A percentile compares a stretch with the other conserved stretches of the same genome.
phyloP scores from a whole-genome alignment of 2,888 invertebrate genomes.

The Disparrhopalites patrizii region DNA sequence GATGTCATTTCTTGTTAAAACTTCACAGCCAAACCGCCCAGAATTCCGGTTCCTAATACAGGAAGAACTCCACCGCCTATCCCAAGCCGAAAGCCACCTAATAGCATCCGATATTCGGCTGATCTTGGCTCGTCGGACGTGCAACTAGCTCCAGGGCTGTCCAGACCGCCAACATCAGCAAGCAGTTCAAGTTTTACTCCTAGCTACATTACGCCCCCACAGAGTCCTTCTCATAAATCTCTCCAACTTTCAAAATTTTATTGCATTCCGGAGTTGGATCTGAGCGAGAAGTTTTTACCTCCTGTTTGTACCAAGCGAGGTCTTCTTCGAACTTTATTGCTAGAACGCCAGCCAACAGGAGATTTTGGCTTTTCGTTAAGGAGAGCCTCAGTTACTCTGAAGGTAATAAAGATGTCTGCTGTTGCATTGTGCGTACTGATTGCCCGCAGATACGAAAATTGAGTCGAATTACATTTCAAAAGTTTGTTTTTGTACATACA shows the following conservation, averaged over 20 bases:
- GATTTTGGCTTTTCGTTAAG: slow-evolving; percentile 93
- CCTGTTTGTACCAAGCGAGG: slow-evolving; percentile 30
- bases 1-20: too few species aligned
- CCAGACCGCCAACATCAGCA: slow-evolving; percentile 65
- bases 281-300: slow-evolving; percentile 38
- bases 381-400: slow-evolving; percentile 66
- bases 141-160: slow-evolving; percentile 17
- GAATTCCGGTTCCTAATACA: slow-evolving; percentile 31
- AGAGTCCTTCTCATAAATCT: slow-evolving; percentile 43
- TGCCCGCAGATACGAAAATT: too few species aligned
- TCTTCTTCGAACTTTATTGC: slow-evolving; percentile 39
- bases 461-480: not conserved
- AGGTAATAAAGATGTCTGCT: too few species aligned
- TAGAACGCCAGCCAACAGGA: slow-evolving; percentile 63
- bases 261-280: slow-evolving; percentile 41
- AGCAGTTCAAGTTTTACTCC: slow-evolving; percentile 64
- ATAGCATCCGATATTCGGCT: slow-evolving; percentile 31
- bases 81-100: slow-evolving; percentile 33
- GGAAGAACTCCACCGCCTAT: slow-evolving; percentile 41
- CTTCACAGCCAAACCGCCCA: slow-evolving; percentile 40
- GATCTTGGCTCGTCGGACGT: slow-evolving; percentile 18
- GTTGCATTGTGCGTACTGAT: too few species aligned
- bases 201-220: slow-evolving; percentile 44
- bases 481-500: too few species aligned
- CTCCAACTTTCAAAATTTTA: slow-evolving; percentile 44